Percentiles rank a stretch among this genome's conserved stretches.
Conservation (phyloP, 2,797 vertebrate species). For the Morus bassanus region DNA sequence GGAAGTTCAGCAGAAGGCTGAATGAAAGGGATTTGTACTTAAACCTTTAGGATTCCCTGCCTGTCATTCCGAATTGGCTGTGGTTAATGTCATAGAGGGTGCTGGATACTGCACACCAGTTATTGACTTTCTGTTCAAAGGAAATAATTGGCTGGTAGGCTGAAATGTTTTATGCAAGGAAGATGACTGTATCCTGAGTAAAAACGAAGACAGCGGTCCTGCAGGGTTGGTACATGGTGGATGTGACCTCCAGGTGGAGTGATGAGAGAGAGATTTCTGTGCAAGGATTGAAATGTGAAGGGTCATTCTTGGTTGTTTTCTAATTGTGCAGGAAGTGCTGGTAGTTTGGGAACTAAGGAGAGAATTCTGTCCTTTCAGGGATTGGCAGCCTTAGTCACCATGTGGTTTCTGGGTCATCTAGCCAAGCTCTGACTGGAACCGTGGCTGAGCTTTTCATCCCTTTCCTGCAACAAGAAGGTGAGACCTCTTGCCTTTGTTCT, state of each 20-base stretch:
- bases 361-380: conserved; percentile 75
- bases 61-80: not conserved
- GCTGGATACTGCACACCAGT: not conserved
- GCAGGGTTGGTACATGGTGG: not conserved
- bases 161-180: not conserved
- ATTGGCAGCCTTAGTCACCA: conserved; percentile 93
- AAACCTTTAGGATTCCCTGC: not conserved
- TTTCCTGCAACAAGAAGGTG: conserved; percentile 97
- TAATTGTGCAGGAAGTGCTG: not conserved
- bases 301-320: not conserved
- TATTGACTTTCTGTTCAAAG: not conserved
- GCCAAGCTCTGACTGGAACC: conserved; percentile 85
- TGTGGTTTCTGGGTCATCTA: conserved; percentile 87
- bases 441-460: conserved; percentile 92
- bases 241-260: not conserved
- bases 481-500: not conserved
- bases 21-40: not conserved
- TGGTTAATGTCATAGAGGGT: not conserved
- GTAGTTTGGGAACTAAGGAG: not conserved
- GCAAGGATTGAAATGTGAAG: not conserved
- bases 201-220: not conserved
- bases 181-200: not conserved
- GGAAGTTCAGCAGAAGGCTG: not conserved
- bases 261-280: not conserved
- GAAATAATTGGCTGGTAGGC: not conserved